Conservation (phyloP, 2,888 invertebrate genomes). For the Lycaena phlaeas region DNA sequence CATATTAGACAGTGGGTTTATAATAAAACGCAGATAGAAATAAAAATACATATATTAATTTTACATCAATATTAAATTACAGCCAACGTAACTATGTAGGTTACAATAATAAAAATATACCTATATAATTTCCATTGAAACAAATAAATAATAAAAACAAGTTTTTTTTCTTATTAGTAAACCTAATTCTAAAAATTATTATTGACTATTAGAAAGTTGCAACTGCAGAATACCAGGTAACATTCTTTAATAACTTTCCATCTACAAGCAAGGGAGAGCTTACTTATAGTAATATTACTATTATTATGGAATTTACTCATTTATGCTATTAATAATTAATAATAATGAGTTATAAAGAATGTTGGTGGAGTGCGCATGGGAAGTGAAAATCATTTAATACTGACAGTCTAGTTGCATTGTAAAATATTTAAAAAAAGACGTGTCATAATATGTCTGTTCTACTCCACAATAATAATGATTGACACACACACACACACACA, state of each 20-base stretch:
- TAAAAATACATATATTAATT: conserved; percentile 75
- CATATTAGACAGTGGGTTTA: no score
- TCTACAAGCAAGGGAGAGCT: conserved; percentile 67
- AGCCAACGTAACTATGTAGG: conserved; percentile 72
- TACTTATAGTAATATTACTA: conserved; percentile 58
- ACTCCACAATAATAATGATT: background rate
- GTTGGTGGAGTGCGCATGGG: conserved; percentile 37
- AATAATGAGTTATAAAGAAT: conserved; percentile 49
- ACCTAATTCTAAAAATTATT: conserved; percentile 61
- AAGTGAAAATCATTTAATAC: background rate
- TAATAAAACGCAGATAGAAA: conserved; percentile 56
- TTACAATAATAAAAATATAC: conserved; percentile 73
- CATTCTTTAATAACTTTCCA: conserved; percentile 56
- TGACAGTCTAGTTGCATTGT: background rate
- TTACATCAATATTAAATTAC: conserved; percentile 73
- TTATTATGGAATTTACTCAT: conserved; percentile 69
- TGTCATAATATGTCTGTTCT: background rate
- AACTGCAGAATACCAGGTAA: conserved; percentile 61
- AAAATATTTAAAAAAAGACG: background rate
- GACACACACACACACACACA: conserved; percentile 30
- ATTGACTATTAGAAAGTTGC: conserved; percentile 66
- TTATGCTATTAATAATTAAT: conserved; percentile 61
- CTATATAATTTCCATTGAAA: conserved; percentile 70
- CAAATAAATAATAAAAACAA: conserved; percentile 73
- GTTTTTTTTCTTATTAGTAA: conserved; percentile 62